phyloP scores from a whole-genome alignment of 2,113 vertebrate genomes.

The Vicugna pacos region DNA sequence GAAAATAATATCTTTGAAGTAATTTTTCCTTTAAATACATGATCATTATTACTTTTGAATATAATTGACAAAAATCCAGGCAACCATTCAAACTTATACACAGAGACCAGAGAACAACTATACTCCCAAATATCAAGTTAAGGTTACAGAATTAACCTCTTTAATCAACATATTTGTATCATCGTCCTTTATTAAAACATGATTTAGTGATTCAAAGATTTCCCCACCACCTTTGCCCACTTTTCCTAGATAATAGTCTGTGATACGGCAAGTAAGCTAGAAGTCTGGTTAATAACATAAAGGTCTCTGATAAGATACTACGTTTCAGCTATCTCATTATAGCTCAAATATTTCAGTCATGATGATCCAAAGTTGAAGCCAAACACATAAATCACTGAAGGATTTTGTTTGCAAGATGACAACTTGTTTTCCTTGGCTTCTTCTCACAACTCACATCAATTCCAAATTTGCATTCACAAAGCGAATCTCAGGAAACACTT shows the following conservation, averaged over 20 bases:
- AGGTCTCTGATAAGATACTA: constrained; percentile 74
- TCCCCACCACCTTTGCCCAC: not conserved
- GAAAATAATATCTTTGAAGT: not conserved
- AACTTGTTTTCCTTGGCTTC: constrained; percentile 74
- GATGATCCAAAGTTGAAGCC: constrained; percentile 63
- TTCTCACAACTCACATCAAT: constrained; percentile 10
- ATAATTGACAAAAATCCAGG: not conserved
- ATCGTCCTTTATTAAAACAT: not conserved
- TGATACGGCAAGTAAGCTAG: constrained; percentile 61
- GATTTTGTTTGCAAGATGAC: constrained; percentile 70
- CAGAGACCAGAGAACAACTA: not conserved
- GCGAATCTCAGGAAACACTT: not conserved
- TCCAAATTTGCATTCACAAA: constrained; percentile 52
- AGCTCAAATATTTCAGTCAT: constrained; percentile 60
- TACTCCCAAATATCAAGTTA: not conserved
- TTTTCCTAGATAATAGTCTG: constrained; percentile 52
- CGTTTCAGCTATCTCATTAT: constrained; percentile 56
- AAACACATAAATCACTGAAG: constrained; percentile 75
- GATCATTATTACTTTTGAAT: not conserved
- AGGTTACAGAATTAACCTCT: not conserved
- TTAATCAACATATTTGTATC: not conserved
- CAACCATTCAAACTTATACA: not conserved
- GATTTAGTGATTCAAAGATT: not conserved
- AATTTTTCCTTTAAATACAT: not conserved
- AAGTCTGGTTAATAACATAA: constrained; percentile 73